Conservation (phyloP, 2,797 vertebrate species). For the Trichosurus vulpecula region DNA sequence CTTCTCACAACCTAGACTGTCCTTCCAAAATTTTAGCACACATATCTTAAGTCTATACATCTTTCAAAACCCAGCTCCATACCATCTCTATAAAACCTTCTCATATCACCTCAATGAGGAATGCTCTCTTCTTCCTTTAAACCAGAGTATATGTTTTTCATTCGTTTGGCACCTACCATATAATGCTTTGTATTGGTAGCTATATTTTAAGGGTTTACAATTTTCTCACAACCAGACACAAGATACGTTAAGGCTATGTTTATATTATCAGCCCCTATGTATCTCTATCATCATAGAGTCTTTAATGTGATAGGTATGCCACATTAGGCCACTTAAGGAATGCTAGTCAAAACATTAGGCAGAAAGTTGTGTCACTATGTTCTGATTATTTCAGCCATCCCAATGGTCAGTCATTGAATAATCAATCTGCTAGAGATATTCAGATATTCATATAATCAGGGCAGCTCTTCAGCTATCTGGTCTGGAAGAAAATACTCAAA, state of each 20-base stretch:
- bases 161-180: not conserved
- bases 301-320: not conserved
- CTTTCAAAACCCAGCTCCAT: not conserved
- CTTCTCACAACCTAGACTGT: not conserved
- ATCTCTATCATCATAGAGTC: not conserved
- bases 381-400: not conserved
- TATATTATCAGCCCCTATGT: not conserved
- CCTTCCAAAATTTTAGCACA: not conserved
- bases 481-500: not conserved
- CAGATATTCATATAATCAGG: not conserved
- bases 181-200: not conserved
- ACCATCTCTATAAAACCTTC: not conserved
- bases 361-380: not conserved
- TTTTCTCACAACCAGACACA: not conserved
- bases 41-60: not conserved
- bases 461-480: not conserved
- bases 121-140: not conserved
- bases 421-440: not conserved
- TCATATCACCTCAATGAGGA: not conserved
- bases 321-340: not conserved
- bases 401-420: not conserved
- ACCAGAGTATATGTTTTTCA: not conserved
- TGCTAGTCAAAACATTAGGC: not conserved
- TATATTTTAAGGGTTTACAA: not conserved
- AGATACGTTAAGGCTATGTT: not conserved